These are phyloP conservation scores for Augiades crinisus DNA, from an alignment of 2,888 invertebrate genomes.

Conservation along the genomic window DNA sequence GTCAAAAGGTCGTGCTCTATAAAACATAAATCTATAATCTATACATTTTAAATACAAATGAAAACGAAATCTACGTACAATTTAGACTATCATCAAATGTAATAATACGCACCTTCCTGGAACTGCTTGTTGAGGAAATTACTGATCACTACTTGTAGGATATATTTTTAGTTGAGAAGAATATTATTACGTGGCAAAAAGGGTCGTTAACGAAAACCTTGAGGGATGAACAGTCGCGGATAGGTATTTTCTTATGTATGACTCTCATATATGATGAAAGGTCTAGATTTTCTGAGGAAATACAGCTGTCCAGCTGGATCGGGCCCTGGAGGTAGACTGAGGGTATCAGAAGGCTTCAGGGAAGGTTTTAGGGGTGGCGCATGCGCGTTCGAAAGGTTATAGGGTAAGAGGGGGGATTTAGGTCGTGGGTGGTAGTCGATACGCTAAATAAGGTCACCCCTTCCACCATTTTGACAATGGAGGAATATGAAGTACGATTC, in stretches of 20 bases:
- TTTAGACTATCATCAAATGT: conserved; percentile 4
- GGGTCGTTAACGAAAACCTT: conserved; percentile 57
- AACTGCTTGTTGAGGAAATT: not conserved
- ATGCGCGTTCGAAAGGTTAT: conserved; percentile 63
- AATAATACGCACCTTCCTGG: conserved; percentile 12
- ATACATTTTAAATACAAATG: conserved; percentile 28
- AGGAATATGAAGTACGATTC: not conserved
- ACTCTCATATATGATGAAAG: conserved; percentile 67
- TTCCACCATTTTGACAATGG: conserved; percentile 15
- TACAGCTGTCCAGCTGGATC: conserved; percentile 39
- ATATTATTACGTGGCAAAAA: conserved; percentile 59
- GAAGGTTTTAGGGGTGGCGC: conserved; percentile 43
- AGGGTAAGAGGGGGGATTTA: conserved; percentile 42
- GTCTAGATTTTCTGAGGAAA: conserved; percentile 31
- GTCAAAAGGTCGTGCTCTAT: conserved; percentile 36
- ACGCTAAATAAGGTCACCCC: conserved; percentile 51
- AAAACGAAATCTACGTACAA: conserved; percentile 15
- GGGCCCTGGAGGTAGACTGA: conserved; percentile 50
- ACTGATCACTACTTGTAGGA: conserved; percentile 67
- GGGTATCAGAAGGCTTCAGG: conserved; percentile 40
- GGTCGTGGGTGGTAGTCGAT: conserved; percentile 43
- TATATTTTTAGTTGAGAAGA: conserved; percentile 74
- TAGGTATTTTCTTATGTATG: conserved; percentile 48
- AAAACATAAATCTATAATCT: conserved; percentile 26
- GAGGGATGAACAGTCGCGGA: conserved; percentile 37